Base-by-base conservation (phyloP, 1,140 invertebrate species). In the Diorhabda carinulata region DNA sequence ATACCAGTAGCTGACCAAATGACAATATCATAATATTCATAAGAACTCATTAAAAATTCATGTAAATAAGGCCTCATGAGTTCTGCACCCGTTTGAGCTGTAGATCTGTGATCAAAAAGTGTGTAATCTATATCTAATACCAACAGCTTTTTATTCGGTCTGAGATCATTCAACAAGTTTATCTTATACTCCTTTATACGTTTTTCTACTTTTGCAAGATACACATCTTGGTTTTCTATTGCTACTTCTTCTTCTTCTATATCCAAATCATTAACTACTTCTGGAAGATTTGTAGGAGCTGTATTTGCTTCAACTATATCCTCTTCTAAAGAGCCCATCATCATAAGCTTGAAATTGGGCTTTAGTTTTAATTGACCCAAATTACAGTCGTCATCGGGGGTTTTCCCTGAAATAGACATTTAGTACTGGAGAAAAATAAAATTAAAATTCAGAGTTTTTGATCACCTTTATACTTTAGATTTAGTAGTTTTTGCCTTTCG, bases 101-200 rank as follows among this genome's bases (percentile, higher is more conserved):
- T 87, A 10, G 65, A 67, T 67, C 65, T 89, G 79, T 98, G 96
- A 85, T 98, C 96, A 82, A 97, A 98, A 7, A 98, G 81, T 5
- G 96, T 99, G 77, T 99, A 98, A 82, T 99, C 97, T 78, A 99
- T 97, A 79, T 99, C 97, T 43, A 99, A 82, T 0, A 99, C 96
- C 3, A 99, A 83, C 6, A 98, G 83, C 77, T 97, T 97, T 81
- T 96, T 98, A 45, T 88, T 90, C 5, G 87, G 85, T 57, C 96
- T 83, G 5, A 93, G 88, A 67, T 91, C 87, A 84, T 94, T 95
- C 10, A 97, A 70, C 66, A 95, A 86, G 57, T 89, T 90, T 45
- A 98, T 90, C 79, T 93, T 88, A 79, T 97, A 97, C 56, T 94
- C 90, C 70, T 89, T 86, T n/a, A 98, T 88, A 75, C 94, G 83